Conservation (phyloP, 1,140 invertebrate genomes). For the Arion vulgaris region DNA sequence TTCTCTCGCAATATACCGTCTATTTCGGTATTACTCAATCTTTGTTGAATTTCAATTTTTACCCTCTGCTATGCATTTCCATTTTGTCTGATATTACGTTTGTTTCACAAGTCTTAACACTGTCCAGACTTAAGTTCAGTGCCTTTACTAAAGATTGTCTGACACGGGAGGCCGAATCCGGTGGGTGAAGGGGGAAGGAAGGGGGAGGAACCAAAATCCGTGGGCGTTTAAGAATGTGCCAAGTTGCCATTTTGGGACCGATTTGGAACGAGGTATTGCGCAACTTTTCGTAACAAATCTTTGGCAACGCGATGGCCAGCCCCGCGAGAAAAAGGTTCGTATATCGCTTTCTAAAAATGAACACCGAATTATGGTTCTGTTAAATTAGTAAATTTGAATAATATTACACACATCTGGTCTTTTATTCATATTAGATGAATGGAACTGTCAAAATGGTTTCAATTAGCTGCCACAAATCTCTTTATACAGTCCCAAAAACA, state of each 20-base stretch:
- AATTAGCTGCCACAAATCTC: neutral
- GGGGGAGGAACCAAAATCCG: neutral
- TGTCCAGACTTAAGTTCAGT: neutral
- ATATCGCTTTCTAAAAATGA: neutral
- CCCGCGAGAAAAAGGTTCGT: neutral
- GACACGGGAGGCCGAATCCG: neutral
- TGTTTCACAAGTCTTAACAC: neutral
- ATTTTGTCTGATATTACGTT: neutral
- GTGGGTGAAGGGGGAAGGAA: neutral
- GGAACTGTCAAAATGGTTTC: neutral
- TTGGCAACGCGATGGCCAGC: neutral
- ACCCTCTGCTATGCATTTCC: neutral
- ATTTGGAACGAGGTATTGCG: neutral
- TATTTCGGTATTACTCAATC: neutral
- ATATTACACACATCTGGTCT: neutral
- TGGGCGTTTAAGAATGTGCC: conserved; percentile 4
- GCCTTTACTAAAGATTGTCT: neutral
- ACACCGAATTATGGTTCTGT: neutral
- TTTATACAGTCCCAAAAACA: no score
- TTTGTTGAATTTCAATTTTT: neutral
- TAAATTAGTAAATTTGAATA: neutral
- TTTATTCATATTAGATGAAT: neutral
- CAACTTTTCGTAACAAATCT: conserved; percentile 3
- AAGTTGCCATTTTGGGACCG: conserved; percentile 1
- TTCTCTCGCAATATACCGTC: no score